phyloP scores from a whole-genome alignment of 2,113 vertebrate genomes.

The Coryphaenoides rupestris region DNA sequence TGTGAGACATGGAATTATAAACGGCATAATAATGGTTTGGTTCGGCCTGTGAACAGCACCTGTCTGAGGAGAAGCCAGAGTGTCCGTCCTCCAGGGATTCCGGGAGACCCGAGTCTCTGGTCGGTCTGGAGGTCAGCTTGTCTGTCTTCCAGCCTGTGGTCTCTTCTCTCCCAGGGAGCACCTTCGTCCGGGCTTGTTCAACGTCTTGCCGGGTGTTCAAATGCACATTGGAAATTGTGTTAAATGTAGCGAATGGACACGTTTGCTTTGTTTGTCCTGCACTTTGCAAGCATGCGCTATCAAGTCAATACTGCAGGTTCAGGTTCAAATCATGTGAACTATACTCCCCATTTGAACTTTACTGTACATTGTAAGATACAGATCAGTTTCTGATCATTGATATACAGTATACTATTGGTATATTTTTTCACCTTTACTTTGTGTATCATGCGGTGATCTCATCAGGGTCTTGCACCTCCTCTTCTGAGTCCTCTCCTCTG shows the following conservation, averaged over 20 bases:
- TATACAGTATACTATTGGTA: no score
- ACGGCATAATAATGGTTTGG: not conserved
- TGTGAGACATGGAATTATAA: not conserved
- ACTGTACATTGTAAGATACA: no score
- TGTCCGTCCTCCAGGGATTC: constrained; percentile 63
- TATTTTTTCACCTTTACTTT: constrained; percentile 47
- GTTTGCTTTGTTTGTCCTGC: no score
- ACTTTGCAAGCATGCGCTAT: no score
- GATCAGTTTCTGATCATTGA: not conserved
- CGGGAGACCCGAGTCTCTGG: constrained; percentile 59
- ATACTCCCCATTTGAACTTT: no score
- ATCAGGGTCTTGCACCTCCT: constrained; percentile 36
- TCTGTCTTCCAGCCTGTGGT: constrained; percentile 40
- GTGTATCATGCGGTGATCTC: constrained; percentile 23
- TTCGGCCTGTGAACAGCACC: constrained; percentile 30
- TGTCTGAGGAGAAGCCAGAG: constrained; percentile 44
- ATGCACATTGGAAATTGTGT: constrained; percentile 10
- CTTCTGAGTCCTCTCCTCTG: constrained; percentile 12
- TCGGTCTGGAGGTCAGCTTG: constrained; percentile 41
- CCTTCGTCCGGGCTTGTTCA: constrained; percentile 17
- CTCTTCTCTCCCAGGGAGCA: constrained; percentile 16
- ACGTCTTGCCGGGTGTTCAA: constrained; percentile 19
- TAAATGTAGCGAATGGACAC: no score
- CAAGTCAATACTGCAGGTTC: not conserved
- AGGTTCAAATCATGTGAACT: not conserved